phyloP scores from a whole-genome alignment of 2,888 invertebrate genomes.

The Parascotia fuliginaria region DNA sequence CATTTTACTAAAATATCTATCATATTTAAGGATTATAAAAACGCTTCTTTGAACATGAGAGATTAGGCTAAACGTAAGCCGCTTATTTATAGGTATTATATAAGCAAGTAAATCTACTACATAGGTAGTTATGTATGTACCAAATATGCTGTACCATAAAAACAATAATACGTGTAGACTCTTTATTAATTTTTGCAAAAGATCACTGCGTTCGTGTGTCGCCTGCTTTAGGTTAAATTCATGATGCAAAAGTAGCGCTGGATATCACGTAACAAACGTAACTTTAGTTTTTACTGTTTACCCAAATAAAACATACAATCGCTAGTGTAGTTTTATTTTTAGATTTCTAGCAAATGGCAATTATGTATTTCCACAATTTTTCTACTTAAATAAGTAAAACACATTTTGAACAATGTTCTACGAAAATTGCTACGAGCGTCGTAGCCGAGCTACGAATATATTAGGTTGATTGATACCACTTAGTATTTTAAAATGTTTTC shows the following conservation, averaged over 20 bases:
- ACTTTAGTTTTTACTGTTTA: constrained; percentile 10
- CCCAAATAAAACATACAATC: constrained; percentile 17
- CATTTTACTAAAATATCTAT: constrained; percentile 30
- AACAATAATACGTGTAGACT: constrained; percentile 60
- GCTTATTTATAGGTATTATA: constrained; percentile 39
- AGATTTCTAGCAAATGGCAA: background rate
- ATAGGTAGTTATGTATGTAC: constrained; percentile 37
- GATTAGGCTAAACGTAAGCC: constrained; percentile 43
- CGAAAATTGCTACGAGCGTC: background rate
- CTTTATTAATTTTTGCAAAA: constrained; percentile 16
- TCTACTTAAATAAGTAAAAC: too few species aligned
- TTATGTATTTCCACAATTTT: too few species aligned
- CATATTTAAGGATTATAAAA: constrained; percentile 15
- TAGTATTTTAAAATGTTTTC: background rate
- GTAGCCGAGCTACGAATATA: too few species aligned
- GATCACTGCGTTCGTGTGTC: constrained; percentile 13
- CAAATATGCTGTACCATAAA: constrained; percentile 60
- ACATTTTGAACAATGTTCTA: background rate
- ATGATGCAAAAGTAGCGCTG: constrained; percentile 6
- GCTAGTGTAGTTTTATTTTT: constrained; percentile 19
- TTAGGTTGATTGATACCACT: background rate
- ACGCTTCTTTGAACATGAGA: constrained; percentile 45
- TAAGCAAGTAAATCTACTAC: constrained; percentile 37
- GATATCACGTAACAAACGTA: constrained; percentile 7
- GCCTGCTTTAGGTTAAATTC: constrained; percentile 19